A percentile compares a stretch with the other conserved stretches of the same genome.
phyloP scores from a whole-genome alignment of 2,113 vertebrate species.

The Chunga burmeisteri region DNA sequence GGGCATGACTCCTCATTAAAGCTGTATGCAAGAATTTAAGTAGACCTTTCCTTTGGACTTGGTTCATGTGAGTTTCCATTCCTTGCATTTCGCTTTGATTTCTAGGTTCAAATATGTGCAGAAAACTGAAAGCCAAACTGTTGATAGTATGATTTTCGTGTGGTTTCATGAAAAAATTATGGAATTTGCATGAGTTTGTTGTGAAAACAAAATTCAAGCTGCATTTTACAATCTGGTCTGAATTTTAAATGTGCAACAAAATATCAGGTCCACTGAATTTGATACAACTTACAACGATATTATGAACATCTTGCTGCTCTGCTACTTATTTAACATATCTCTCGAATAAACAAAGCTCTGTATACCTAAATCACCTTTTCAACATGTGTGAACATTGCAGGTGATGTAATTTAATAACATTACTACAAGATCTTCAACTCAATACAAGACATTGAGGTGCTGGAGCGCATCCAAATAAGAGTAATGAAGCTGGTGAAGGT shows the following conservation, averaged over 20 bases:
- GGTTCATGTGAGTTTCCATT: conserved; percentile 35
- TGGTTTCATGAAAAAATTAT: not conserved
- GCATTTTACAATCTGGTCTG: not conserved
- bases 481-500: not conserved
- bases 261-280: not conserved
- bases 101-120: not conserved
- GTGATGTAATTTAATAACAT: not conserved
- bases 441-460: not conserved
- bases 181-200: not conserved
- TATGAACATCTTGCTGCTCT: not conserved
- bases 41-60: conserved; percentile 26
- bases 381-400: not conserved
- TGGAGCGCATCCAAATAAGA: not conserved
- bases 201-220: conserved; percentile 12
- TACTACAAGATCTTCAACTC: not conserved
- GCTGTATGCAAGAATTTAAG: not conserved
- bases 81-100: conserved; percentile 20
- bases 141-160: not conserved
- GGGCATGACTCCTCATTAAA: conserved; percentile 14
- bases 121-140: conserved; percentile 3
- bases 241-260: not conserved
- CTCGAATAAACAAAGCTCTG: not conserved
- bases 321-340: not conserved
- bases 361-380: not conserved
- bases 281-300: not conserved